Base-by-base conservation (phyloP, 2,113 vertebrate genomes). In the Elephas maximus region DNA sequence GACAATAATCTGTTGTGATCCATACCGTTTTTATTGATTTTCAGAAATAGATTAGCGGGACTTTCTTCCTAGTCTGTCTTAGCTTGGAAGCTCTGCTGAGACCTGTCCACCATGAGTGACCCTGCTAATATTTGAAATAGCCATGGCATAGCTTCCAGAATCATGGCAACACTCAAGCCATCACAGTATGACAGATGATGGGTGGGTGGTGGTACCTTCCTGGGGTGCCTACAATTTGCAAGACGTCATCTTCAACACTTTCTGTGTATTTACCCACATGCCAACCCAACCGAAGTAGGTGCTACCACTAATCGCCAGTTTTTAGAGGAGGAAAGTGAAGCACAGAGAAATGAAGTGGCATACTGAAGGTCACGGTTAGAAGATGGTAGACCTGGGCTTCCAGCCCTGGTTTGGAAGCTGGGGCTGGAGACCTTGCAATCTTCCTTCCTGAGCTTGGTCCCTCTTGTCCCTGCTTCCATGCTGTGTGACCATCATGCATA, bases 401-500 rank as follows among this genome's bases (percentile, higher is more conserved):
- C 17, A 5, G 10, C 14, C 1, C 24, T 51, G 63, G 30, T 48
- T 48, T 14, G 24, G 20, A 20, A 86, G 24, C 6, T 24, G 57
- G 53, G 84, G 37, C 65, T 30, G 7, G 65, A 67, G 65, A 12
- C 23, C 9, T 1, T 57, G 73, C 33, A 86, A 67, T 41, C n/a
- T 45, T 78, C 33, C 17, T n/a, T 48, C 73, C 1, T 63, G 73
- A 63, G 53, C 57, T n/a, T 21, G 28, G 28, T 18, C 44, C 8
- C 3, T 5, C 10, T 17, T 57, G 10, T 5, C 3, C 17, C 45
- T 8, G 33, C 26, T 23, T 44, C 37, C 5, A 1, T 14, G n/a
- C 62, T 12, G 12, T 21, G 24, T 26, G 4, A 26, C 33, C 1
- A 0, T 33, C 57, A 18, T 24, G 23, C 17, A 1, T 7, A 1